Evolutionary conservation across 2,113 vertebrate species (phyloP).

Genomic region (Ranitomeya imitator): DNA sequence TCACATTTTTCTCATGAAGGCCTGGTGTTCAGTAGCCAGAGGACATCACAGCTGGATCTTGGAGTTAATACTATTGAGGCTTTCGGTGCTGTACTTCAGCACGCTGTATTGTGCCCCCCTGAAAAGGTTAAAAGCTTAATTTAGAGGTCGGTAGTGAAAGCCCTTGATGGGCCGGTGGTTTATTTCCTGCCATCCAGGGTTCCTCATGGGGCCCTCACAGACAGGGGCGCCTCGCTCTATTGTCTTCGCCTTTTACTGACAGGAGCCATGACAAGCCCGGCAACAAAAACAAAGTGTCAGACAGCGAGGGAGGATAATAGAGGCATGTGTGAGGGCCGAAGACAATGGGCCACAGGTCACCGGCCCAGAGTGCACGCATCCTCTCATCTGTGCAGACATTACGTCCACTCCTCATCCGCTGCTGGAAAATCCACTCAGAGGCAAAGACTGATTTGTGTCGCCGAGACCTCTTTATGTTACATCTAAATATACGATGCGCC

Average conservation of each 20-base stretch:
- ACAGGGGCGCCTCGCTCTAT: background rate
- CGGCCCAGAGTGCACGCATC: constrained; percentile 7
- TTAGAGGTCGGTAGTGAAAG: background rate
- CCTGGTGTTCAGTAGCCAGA: background rate
- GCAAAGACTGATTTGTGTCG: background rate
- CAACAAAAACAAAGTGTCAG: constrained; percentile 43
- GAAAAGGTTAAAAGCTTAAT: background rate
- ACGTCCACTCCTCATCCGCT: background rate
- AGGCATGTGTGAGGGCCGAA: background rate
- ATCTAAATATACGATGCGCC: constrained; percentile 11
- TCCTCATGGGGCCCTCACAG: constrained; percentile 9
- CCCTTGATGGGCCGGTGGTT: background rate
- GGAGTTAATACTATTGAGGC: background rate
- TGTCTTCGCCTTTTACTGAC: constrained; percentile 40
- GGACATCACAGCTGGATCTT: background rate
- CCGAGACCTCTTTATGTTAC: background rate
- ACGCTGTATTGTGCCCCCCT: background rate
- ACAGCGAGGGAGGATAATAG: constrained; percentile 27
- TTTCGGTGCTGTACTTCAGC: background rate
- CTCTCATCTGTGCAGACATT: constrained; percentile 4
- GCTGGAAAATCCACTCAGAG: background rate
- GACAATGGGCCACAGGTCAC: constrained; percentile 33
- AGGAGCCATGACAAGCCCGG: constrained; percentile 42
- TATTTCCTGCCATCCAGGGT: constrained; percentile 19
- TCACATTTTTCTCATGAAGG: background rate